Evolutionary conservation across 2,888 invertebrate genomes (phyloP).

Genomic region (Exocentrus adspersus): DNA sequence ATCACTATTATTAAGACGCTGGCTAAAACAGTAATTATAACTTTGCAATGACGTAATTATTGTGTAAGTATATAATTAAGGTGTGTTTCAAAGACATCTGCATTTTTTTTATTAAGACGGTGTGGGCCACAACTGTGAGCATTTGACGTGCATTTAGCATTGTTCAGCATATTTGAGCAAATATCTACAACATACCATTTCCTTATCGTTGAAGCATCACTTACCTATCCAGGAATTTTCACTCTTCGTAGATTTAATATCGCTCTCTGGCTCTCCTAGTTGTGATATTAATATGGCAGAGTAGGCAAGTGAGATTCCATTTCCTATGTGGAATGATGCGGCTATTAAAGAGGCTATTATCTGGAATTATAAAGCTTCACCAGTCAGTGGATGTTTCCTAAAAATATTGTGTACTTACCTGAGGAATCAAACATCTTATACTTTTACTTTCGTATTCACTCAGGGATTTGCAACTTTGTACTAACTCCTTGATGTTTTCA

Average conservation of each 20-base stretch:
- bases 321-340: constrained; percentile 69
- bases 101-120: too few relatives aligned
- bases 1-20: constrained; percentile 68
- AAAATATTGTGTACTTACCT: too few relatives aligned
- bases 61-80: too few relatives aligned
- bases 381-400: too few relatives aligned
- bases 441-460: constrained; percentile 59
- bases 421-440: constrained; percentile 62
- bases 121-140: too few relatives aligned
- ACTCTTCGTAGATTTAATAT: constrained; percentile 51
- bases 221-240: constrained; percentile 68
- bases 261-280: constrained; percentile 55
- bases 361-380: constrained; percentile 54
- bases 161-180: too few relatives aligned
- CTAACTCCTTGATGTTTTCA: constrained; percentile 59
- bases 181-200: too few relatives aligned
- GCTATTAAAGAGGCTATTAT: constrained; percentile 67
- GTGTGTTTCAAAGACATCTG: too few relatives aligned
- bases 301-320: constrained; percentile 70
- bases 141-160: too few relatives aligned
- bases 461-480: constrained; percentile 60
- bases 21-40: constrained; percentile 59
- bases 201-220: constrained; percentile 2
- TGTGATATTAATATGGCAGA: constrained; percentile 69
- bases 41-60: too few relatives aligned